Evolutionary conservation across 2,113 vertebrate genomes (phyloP), one percentile per base, ranked within the genome.

Genomic region (Gymnocephalus cernua): DNA sequence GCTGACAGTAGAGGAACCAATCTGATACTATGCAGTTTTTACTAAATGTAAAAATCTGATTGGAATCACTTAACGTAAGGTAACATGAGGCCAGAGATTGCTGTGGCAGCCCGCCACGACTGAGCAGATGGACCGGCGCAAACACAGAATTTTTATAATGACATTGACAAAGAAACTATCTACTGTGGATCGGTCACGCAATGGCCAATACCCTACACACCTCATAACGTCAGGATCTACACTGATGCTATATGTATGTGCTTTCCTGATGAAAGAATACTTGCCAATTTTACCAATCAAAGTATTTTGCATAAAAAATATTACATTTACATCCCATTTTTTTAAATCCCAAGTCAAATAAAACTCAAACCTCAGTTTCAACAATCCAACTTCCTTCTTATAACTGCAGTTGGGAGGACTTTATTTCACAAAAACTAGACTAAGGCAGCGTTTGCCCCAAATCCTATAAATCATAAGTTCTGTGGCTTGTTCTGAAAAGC

Each of bases 401-500:
- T 32, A 27, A 15, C 13, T 57, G 64, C 35, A 68, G 18, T 6
- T 12, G 4, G 12, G 16, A 58, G 4, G 18, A 48, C 56, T 32
- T 18, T 25, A 7, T 44, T 23, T 44, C 8, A 35, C 44, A 25
- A 19, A 0, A 79, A 18, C 32, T 15, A 13, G 41, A 44, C 32
- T 15, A 18, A 32, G 21, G 35, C 45, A 53, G 11, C 4, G 4
- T 25, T 65, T 35, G 59, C 45, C 13, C 14, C 4, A 0, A 45
- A 15, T 11, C 19, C 19, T 35, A 35, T 53, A 61, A 70, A 84
- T 70, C 51, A 74, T 4, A 50, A 41, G 11, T 35, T 56, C 38
- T 67, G 53, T 54, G 47, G 35, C 25, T 77, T 59, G 48, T 70
- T 69, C 38, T 47, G 1, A 13, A 64, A 29, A 71, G 23, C 58